Percentiles rank a stretch among this genome's conserved stretches.
These are phyloP conservation scores for Ischnus inquisitorius DNA, from an alignment of 2,888 invertebrate genomes.

Conservation along the genomic window DNA sequence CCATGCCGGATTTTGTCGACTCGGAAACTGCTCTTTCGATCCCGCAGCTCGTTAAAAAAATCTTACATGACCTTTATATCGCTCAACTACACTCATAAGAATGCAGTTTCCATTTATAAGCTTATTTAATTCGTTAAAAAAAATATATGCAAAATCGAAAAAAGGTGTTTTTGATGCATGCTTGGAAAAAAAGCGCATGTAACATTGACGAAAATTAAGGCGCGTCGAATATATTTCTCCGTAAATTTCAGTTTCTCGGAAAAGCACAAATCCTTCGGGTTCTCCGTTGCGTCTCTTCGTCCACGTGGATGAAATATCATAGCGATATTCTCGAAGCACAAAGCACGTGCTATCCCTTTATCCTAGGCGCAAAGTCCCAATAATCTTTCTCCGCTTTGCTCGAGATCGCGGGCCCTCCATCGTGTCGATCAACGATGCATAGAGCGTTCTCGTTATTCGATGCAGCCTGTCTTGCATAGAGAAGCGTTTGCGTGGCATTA, in stretches of 20 bases:
- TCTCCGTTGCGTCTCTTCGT: not conserved
- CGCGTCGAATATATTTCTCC: no score
- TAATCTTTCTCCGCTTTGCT: constrained; percentile 41
- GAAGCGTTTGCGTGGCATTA: not conserved
- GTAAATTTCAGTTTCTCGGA: no score
- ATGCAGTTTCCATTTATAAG: no score
- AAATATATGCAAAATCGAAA: no score
- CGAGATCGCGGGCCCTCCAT: constrained; percentile 4
- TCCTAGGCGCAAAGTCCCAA: constrained; percentile 40
- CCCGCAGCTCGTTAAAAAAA: not conserved
- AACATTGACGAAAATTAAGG: no score
- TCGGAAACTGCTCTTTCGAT: not conserved
- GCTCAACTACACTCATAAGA: not conserved
- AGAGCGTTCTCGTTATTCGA: constrained; percentile 4
- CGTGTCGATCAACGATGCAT: constrained; percentile 16
- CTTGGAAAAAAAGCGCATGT: no score
- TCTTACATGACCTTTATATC: not conserved
- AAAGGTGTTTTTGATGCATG: no score
- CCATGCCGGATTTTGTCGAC: not conserved
- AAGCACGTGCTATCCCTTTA: constrained; percentile 47
- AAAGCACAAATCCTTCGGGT: no score
- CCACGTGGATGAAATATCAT: constrained; percentile 37
- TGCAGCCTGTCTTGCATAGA: not conserved
- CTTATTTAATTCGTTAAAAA: no score
- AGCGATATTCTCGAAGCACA: constrained; percentile 32